Evolutionary conservation across 1,140 invertebrate species (phyloP), one percentile per base, ranked within the genome.

Genomic region (Mesaphorura yosii): DNA sequence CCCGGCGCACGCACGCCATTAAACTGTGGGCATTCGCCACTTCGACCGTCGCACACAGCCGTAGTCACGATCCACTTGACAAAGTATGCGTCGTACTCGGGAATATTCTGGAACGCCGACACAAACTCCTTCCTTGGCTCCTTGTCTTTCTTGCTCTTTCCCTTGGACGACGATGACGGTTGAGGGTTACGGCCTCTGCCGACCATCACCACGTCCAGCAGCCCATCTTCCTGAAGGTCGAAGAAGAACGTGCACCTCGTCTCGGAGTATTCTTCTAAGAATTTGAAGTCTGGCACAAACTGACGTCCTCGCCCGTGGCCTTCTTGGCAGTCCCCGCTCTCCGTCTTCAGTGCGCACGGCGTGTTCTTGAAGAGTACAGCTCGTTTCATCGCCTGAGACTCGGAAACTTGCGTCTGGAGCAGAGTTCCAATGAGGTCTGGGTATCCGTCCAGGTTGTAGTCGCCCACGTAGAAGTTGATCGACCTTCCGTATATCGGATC

Each of bases 391-490:
- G 72, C 69, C 12, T 70, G 62, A n/a, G 34, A 40, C 44, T 46
- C 14, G 7, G 14, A 39, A 17, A 27, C 42, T 17, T 28, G 57
- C 28, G 31, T 66, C 57, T 20, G 60, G 2, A 3, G 20, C 1
- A 94, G 64, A 0, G 86, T 87, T 31, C 83, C 80, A 7, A 96
- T 65, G 37, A 95, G 73, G 73, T 97, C 93, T 14, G 90, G 88
- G 73, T 86, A 96, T 1, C 92, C 91, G 72, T 97, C 91, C 78
- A 94, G 82, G 67, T 96, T 91, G 59, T 87, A 91, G 70, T 97
- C 92, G 1, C 89, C 92, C 62, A 82, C 81, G 42, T 88, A 73
- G 29, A 93, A 72, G 3, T 86, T 87, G 25, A 92, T 86, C 0
- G 81, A 78, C 56, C 88, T 77, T 0, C 75, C 71, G 62, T 86